Evolutionary conservation across 2,888 invertebrate genomes (phyloP).

Genomic region (Hyppa rectilinea): DNA sequence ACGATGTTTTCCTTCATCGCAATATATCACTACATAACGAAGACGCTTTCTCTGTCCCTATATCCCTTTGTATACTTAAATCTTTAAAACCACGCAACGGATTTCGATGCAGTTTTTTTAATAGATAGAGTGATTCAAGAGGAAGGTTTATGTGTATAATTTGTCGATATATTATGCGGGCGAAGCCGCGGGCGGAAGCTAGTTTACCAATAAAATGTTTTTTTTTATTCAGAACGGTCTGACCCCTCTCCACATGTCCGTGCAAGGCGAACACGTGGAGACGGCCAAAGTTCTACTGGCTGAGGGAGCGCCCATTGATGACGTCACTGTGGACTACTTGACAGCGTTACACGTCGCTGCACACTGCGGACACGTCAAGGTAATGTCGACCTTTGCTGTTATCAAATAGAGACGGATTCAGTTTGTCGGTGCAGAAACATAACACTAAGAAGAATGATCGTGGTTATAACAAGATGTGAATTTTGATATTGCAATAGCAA

Average conservation of each 20-base stretch:
- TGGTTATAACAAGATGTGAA: not conserved
- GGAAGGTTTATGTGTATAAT: no score
- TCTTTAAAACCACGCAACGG: no score
- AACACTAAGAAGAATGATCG: not conserved
- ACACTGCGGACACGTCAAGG: conserved; percentile 97
- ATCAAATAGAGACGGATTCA: not conserved
- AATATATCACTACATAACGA: no score
- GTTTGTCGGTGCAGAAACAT: not conserved
- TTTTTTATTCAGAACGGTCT: conserved; percentile 93
- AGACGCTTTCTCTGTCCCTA: no score
- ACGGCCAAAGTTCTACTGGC: conserved; percentile 97
- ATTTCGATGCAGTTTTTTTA: no score
- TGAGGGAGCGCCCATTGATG: conserved; percentile 99
- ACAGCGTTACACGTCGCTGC: conserved; percentile 99
- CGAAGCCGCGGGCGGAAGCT: no score
- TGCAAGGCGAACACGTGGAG: conserved; percentile 99
- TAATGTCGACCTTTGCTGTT: conserved; percentile 55
- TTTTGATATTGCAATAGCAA: not conserved
- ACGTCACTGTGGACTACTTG: conserved; percentile 99
- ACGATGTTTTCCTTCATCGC: no score
- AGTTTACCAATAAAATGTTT: not conserved
- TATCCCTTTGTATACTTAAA: no score
- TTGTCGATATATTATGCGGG: no score
- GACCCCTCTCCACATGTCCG: conserved; percentile 99
- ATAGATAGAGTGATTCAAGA: no score